Base-by-base conservation (phyloP, 2,797 vertebrate species). In the Halcyon chelicuti region DNA sequence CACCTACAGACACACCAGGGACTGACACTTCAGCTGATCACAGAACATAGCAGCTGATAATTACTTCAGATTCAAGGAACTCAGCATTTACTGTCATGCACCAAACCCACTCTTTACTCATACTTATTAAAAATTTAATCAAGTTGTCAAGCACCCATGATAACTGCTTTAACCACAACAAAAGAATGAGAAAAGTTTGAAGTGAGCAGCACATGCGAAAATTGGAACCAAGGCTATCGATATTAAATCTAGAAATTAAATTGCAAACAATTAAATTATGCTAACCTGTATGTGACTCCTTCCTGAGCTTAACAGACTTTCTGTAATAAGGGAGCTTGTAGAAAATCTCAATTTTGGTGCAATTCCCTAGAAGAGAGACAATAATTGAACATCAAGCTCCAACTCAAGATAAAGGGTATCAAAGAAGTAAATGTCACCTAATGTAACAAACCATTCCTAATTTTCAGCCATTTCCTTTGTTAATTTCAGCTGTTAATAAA, bases 341-440 rank as follows among this genome's bases (percentile, higher is more conserved):
- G 98, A 98, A 98, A 99, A 99, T 98, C 98, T 98, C 98, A 99
- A 97, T 98, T 98, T 99, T 97, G 99, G 99, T 97, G 99, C 98
- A 98, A 99, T 99, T 98, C 99, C 99, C 99, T 99, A 97, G 93
- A 97, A 97, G 96, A 96, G 68, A 97, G 72, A 91, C 72, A 97
- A 98, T 97, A 97, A 98, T 97, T 98, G 97, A 95, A 98, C 90
- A 97, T 96, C 97, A 98, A 96, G 94, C 95, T 98, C 96, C 91
- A 94, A 90, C 97, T 98, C 94, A 96, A 97, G 96, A 97, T 97
- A 98, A 98, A 98, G 97, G 97, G 97, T 97, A 98, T 97, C 97
- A 97, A 96, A 98, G 86, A 98, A 97, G 98, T 98, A 98, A 98
- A 98, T 97, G 97, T 97, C 97, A 98, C 83, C 92, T 95, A 91